These are phyloP conservation scores for Parazoanthus darwini DNA, from an alignment of 92 coral and sea anemone genomes.

Conservation along the genomic window DNA sequence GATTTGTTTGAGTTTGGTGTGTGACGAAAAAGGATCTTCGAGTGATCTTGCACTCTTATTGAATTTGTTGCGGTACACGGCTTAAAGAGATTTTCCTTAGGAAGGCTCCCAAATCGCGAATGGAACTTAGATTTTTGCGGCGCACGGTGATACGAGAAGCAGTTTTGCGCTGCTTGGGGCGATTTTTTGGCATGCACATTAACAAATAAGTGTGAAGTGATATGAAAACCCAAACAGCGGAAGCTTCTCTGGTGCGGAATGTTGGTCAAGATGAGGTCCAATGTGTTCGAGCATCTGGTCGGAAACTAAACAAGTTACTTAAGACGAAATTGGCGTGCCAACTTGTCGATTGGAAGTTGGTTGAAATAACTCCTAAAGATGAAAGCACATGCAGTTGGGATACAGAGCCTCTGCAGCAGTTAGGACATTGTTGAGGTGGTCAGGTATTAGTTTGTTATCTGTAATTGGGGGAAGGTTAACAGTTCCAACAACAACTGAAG, in stretches of 20 bases:
- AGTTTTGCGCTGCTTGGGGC: constrained; percentile 22
- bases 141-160: constrained; percentile 38
- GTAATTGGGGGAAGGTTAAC: constrained; percentile 24
- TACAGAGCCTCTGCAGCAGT: constrained; percentile 17
- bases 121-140: constrained; percentile 31
- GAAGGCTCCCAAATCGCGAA: constrained; percentile 22
- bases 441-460: constrained; percentile 11
- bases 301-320: constrained; percentile 43
- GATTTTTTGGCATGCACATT: constrained; percentile 6
- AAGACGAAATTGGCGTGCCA: constrained; percentile 31
- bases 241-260: constrained; percentile 34
- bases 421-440: constrained; percentile 10
- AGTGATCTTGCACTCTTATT: constrained; percentile 13
- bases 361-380: constrained; percentile 30
- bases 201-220: constrained; percentile 26
- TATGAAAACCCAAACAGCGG: constrained; percentile 34
- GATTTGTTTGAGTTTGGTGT: background rate
- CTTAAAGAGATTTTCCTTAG: constrained; percentile 1
- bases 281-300: constrained; percentile 32
- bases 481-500: background rate
- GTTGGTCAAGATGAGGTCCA: constrained; percentile 35
- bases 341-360: constrained; percentile 8
- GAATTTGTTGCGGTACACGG: constrained; percentile 3
- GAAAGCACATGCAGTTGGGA: constrained; percentile 17
- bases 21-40: constrained; percentile 7